phyloP scores from a whole-genome alignment of 2,113 vertebrate genomes.

The Acrocephalus arundinaceus region DNA sequence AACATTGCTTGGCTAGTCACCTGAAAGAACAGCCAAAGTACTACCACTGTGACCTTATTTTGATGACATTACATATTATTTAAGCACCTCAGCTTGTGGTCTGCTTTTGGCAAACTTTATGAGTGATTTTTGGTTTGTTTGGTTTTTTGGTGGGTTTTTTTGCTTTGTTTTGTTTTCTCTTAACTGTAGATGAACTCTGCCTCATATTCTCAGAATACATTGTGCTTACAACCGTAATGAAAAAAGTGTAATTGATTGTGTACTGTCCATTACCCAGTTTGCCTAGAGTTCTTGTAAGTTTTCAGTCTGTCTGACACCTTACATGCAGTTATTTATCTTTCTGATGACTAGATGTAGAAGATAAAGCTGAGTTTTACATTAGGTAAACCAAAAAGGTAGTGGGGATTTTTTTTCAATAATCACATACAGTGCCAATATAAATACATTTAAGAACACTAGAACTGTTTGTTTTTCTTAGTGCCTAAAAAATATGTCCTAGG shows the following conservation, averaged over 20 bases:
- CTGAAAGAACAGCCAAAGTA: background rate
- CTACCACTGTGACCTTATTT: background rate
- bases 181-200: background rate
- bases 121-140: background rate
- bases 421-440: background rate
- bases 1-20: background rate
- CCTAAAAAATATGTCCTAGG: slow-evolving; percentile 8
- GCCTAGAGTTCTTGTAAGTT: background rate
- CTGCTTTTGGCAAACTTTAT: background rate
- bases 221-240: background rate
- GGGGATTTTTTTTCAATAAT: background rate
- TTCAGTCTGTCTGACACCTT: background rate
- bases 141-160: background rate
- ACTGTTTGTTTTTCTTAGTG: background rate
- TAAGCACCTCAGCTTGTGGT: background rate
- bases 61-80: background rate
- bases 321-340: background rate
- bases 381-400: background rate
- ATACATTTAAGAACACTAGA: slow-evolving; percentile 3
- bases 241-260: background rate
- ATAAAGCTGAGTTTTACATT: background rate
- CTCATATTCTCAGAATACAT: background rate
- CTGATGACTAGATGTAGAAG: background rate
- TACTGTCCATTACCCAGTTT: background rate
- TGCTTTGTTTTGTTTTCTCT: background rate